Percentiles rank a stretch among this genome's conserved stretches.
Evolutionary conservation across 2,113 vertebrate species (phyloP).

Genomic region (Rhegmatorhina hoffmannsi): DNA sequence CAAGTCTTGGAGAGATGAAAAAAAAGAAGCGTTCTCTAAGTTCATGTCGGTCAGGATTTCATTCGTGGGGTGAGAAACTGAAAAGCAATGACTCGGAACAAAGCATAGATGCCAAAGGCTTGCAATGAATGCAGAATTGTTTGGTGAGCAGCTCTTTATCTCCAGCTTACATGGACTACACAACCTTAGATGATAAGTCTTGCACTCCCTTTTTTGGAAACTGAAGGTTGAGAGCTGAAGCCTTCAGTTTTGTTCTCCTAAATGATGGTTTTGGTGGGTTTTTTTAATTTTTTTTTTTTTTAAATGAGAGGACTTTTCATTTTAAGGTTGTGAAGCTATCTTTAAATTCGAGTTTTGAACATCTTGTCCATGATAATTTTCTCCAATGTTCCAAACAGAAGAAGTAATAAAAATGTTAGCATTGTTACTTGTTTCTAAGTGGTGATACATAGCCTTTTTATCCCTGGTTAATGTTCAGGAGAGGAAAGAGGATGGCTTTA

Average conservation of each 20-base stretch:
- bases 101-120: not conserved
- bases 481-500: not conserved
- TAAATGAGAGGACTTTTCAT: not conserved
- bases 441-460: not conserved
- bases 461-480: not conserved
- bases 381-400: not conserved
- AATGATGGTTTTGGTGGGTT: not conserved
- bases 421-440: not conserved
- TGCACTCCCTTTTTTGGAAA: not conserved
- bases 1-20: not conserved
- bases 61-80: not conserved
- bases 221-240: not conserved
- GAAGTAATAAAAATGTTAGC: not conserved
- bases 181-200: not conserved
- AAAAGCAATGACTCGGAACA: not conserved
- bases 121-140: not conserved
- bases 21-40: not conserved
- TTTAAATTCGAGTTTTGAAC: not conserved
- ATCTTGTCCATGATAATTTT: not conserved
- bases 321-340: not conserved
- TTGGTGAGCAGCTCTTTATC: not conserved
- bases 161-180: not conserved
- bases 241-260: not conserved
- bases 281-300: not conserved
- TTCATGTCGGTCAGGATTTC: not conserved